These are phyloP conservation scores for Augochlorella aurata DNA, from an alignment of 2,888 invertebrate species.

Conservation along the genomic window DNA sequence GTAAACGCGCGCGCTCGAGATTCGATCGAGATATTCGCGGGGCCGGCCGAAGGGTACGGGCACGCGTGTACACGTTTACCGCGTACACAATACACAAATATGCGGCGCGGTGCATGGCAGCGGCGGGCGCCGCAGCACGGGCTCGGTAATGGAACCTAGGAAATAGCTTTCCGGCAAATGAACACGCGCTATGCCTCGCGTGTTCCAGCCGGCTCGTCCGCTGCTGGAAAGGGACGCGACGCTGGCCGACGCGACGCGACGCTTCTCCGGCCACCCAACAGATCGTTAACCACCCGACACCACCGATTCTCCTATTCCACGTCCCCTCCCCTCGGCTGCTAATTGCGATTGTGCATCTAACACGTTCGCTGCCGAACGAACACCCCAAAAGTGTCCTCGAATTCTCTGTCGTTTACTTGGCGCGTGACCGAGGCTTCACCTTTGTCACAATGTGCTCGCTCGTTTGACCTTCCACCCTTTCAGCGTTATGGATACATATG, in stretches of 20 bases:
- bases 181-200: conserved; percentile 68
- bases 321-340: conserved; percentile 9
- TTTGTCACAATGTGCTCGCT: no score
- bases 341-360: conserved; percentile 8
- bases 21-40: conserved; percentile 22
- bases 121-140: no score
- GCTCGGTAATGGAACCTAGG: conserved; percentile 65
- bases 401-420: no score
- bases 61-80: conserved; percentile 12
- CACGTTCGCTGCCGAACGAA: not conserved
- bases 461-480: no score
- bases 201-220: conserved; percentile 47
- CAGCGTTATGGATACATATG: no score
- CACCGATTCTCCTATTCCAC: conserved; percentile 44
- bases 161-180: conserved; percentile 73
- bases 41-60: not conserved
- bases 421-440: no score
- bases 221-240: not conserved
- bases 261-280: conserved; percentile 65
- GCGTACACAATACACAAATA: conserved; percentile 39
- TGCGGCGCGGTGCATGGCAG: conserved; percentile 31
- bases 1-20: not conserved
- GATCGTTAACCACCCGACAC: conserved; percentile 71
- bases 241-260: conserved; percentile 12
- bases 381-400: no score